These are phyloP conservation scores for Thumatha senex DNA, from an alignment of 2,888 invertebrate species.

Conservation along the genomic window DNA sequence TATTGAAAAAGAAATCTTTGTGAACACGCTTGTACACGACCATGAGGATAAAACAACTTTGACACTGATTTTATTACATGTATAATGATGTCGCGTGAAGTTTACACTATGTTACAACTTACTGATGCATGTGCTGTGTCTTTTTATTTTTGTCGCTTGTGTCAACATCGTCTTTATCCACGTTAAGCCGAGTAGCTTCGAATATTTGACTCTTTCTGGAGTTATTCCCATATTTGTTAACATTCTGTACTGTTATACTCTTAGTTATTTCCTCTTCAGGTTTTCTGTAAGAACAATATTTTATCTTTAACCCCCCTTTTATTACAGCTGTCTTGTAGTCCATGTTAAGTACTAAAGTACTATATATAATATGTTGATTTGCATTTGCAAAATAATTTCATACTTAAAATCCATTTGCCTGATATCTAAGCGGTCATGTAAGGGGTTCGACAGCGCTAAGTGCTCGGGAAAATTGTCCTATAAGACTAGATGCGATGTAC, in stretches of 20 bases:
- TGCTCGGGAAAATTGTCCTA: no score
- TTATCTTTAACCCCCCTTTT: slow-evolving; percentile 40
- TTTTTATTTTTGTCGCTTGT: slow-evolving; percentile 86
- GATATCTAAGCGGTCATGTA: background rate
- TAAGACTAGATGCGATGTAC: no score
- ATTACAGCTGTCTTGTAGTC: slow-evolving; percentile 1
- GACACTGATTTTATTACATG: slow-evolving; percentile 40
- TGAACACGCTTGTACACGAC: background rate
- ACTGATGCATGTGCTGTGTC: slow-evolving; percentile 67
- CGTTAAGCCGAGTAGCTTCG: slow-evolving; percentile 87
- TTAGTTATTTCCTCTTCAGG: slow-evolving; percentile 76
- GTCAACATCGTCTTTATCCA: slow-evolving; percentile 89
- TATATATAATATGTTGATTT: slow-evolving; percentile 19
- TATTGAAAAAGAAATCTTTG: background rate
- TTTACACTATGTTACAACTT: slow-evolving; percentile 54
- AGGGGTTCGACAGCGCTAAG: no score
- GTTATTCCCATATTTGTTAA: slow-evolving; percentile 72
- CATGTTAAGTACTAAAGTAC: slow-evolving; percentile 16
- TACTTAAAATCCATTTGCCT: slow-evolving; percentile 30
- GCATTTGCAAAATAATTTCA: slow-evolving; percentile 3
- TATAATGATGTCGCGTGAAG: slow-evolving; percentile 27
- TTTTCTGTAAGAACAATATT: slow-evolving; percentile 75
- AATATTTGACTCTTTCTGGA: slow-evolving; percentile 87
- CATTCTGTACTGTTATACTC: slow-evolving; percentile 73
- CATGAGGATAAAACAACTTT: slow-evolving; percentile 36